Conservation (phyloP, 2,888 invertebrate genomes). For the Corythucha ciliata region DNA sequence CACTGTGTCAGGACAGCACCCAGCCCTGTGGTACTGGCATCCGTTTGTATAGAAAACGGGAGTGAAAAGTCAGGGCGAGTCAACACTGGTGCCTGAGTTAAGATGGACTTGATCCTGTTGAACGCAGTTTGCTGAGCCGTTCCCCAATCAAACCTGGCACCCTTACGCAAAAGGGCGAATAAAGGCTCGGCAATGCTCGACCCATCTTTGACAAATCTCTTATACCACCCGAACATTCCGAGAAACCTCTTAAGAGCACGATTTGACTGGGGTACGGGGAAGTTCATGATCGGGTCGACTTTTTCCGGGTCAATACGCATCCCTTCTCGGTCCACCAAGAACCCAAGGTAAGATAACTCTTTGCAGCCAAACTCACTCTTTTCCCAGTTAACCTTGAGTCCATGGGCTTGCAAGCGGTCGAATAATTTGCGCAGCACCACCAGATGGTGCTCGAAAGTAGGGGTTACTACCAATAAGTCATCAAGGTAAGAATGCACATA, state of each 20-base stretch:
- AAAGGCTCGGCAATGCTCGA: conserved; percentile 30
- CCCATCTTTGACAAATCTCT: conserved; percentile 34
- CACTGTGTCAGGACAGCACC: conserved; percentile 31
- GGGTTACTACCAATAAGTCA: conserved; percentile 1
- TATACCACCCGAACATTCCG: conserved; percentile 28
- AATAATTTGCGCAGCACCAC: conserved; percentile 4
- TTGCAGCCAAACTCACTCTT: conserved; percentile 10
- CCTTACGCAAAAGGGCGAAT: conserved; percentile 29
- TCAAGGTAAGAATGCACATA: conserved; percentile 3
- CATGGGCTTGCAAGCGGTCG: background rate
- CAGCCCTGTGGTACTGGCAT: conserved; percentile 26
- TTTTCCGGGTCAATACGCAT: conserved; percentile 19
- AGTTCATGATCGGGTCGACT: conserved; percentile 10
- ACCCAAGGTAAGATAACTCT: conserved; percentile 17
- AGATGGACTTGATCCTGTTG: conserved; percentile 1
- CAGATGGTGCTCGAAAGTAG: conserved; percentile 7
- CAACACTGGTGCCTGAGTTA: conserved; percentile 25
- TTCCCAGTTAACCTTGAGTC: conserved; percentile 6
- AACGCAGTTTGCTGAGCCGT: conserved; percentile 18
- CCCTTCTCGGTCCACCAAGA: conserved; percentile 5
- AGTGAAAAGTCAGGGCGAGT: conserved; percentile 25
- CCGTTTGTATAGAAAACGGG: conserved; percentile 24
- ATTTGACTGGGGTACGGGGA: conserved; percentile 12
- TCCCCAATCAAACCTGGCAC: conserved; percentile 15
- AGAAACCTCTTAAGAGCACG: conserved; percentile 15